Percentiles rank a stretch among this genome's conserved stretches.
Conservation (phyloP, 1,140 invertebrate genomes). For the Coptotermes formosanus region DNA sequence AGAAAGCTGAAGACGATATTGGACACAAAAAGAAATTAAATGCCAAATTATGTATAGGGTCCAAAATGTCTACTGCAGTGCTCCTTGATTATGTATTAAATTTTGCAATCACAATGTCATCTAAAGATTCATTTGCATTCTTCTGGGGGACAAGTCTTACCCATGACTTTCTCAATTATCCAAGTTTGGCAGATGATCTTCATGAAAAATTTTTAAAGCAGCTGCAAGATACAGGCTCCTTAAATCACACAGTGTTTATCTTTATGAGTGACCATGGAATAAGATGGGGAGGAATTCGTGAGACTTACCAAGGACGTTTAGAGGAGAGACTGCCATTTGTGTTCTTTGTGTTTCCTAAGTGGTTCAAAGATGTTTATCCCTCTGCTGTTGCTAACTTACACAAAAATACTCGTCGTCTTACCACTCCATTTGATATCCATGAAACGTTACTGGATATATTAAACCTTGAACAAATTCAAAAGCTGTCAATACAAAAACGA, state of each 20-base stretch:
- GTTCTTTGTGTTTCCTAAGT: conserved; percentile 58
- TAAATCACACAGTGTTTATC: conserved; percentile 57
- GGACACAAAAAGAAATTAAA: conserved; percentile 53
- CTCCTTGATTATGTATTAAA: conserved; percentile 41
- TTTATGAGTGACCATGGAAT: conserved; percentile 73
- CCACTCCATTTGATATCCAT: conserved; percentile 63
- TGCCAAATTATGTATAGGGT: conserved; percentile 54
- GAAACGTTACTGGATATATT: conserved; percentile 64
- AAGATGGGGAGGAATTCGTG: conserved; percentile 62
- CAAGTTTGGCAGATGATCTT: conserved; percentile 47
- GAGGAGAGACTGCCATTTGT: conserved; percentile 70
- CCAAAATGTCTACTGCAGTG: conserved; percentile 44
- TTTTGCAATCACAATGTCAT: conserved; percentile 35
- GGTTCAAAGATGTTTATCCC: conserved; percentile 56
- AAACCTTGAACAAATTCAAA: conserved; percentile 45
- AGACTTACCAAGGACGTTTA: conserved; percentile 59
- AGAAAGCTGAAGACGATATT: conserved; percentile 47
- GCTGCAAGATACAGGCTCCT: conserved; percentile 39
- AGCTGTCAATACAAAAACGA: conserved; percentile 40
- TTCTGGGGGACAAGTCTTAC: conserved; percentile 54
- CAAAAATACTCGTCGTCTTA: conserved; percentile 54
- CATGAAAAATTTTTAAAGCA: conserved; percentile 45
- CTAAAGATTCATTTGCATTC: conserved; percentile 48
- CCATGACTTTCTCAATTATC: conserved; percentile 53
- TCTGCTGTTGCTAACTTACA: conserved; percentile 52